Base-by-base conservation (phyloP, 1,140 invertebrate species). In the Drosophila sechellia region DNA sequence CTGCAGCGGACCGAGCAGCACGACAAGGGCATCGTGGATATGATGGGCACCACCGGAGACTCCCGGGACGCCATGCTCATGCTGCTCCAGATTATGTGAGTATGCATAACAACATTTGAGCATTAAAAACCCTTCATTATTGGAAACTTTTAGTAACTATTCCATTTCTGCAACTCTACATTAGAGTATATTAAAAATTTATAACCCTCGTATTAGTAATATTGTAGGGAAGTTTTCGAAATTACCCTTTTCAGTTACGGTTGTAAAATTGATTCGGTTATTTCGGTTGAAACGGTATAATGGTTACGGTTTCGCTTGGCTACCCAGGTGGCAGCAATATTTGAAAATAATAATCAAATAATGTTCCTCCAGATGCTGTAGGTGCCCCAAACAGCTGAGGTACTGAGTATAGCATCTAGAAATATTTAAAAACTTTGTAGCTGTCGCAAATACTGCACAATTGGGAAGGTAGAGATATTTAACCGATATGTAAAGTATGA, bases 41-140 rank as follows among this genome's bases (percentile, higher is more conserved):
- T 71, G 15, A 25, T 86, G 65, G 60, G 39, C 45, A 52, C 31
- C 17, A 25, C 31, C 35, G 64, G 48, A 6, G 54, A 65, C 49
- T 40, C 57, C 22, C 45, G 27, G 63, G 52, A 83, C 1, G 27
- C 58, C 17, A 61, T 52, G 46, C 61, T 56, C 6, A 64, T 46
- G 46, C 68, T 63, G 22, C 58, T 81, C n/a, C 70, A 86, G 35
- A 71, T 71, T 74, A 59, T 86, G 81, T 86, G 49, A 86, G 83
- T 87, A 77, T 13, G 5, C 5, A 5, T 17, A 1, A 17, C 0
- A 17, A 0, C 2, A 10, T 5, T 4, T 10, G 1, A 11, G 3
- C 12, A 15, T 10, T 13, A 11, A 43, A 8, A 39, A n/a, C 1
- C 15, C 8, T 20, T 5, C 5, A 15, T 8, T 42, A 42, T 10